These are phyloP conservation scores for Oophaga sylvatica DNA, from an alignment of 2,797 vertebrate species.

Conservation along the genomic window DNA sequence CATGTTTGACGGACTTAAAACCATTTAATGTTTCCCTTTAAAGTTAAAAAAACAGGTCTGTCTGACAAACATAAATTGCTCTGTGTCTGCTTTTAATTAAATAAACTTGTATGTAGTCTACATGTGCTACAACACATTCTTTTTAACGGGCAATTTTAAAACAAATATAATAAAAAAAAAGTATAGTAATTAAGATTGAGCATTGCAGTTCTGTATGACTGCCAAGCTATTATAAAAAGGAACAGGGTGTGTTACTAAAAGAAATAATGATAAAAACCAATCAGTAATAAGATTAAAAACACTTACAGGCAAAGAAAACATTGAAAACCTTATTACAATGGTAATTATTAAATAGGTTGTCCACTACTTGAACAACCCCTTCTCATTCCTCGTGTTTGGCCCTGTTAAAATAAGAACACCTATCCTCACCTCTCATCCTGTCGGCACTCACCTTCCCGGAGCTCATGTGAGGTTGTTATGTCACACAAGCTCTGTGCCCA, in stretches of 20 bases:
- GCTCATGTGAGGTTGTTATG: too few relatives aligned
- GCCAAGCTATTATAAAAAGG: neutral
- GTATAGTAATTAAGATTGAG: neutral
- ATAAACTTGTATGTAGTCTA: neutral
- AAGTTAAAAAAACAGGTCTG: constrained; percentile 65
- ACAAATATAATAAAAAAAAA: neutral
- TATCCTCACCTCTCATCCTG: too few relatives aligned
- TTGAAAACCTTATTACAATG: too few relatives aligned
- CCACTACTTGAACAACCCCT: too few relatives aligned
- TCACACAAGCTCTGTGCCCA: too few relatives aligned
- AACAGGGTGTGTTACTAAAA: neutral
- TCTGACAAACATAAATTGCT: constrained; percentile 39
- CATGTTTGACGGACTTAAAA: constrained; percentile 41
- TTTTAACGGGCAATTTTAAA: constrained; percentile 17
- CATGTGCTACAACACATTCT: neutral
- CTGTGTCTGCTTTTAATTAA: constrained; percentile 51
- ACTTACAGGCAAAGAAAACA: too few relatives aligned
- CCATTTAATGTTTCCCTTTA: constrained; percentile 62
- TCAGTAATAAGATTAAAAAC: too few relatives aligned
- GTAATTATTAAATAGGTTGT: too few relatives aligned
- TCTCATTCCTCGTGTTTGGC: too few relatives aligned
- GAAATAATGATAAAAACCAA: too few relatives aligned
- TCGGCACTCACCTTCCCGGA: too few relatives aligned
- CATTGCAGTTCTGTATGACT: neutral
- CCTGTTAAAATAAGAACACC: too few relatives aligned